Conservation (phyloP, 2,888 invertebrate species). For the Willowsia nigromaculata region DNA sequence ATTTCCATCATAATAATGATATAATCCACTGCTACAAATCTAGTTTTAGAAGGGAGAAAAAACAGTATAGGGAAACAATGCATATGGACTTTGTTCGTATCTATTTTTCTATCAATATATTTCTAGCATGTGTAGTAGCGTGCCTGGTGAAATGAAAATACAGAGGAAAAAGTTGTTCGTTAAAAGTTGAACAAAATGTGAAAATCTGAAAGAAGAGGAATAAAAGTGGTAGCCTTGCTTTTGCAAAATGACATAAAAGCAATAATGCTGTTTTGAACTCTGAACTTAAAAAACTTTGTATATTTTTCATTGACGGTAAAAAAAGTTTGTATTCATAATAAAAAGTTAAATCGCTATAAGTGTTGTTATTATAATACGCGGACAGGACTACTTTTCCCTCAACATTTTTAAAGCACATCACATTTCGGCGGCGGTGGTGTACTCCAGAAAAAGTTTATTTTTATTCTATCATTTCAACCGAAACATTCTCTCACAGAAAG, state of each 20-base stretch:
- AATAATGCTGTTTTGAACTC: constrained; percentile 60
- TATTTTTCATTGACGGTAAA: constrained; percentile 60
- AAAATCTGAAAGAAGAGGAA: neutral
- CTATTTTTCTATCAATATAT: neutral
- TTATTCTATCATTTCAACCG: constrained; percentile 76
- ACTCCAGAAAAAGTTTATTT: constrained; percentile 70
- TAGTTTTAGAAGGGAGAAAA: neutral
- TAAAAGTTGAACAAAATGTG: neutral
- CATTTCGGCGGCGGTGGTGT: constrained; percentile 32
- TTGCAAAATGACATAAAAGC: constrained; percentile 54
- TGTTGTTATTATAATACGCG: constrained; percentile 1
- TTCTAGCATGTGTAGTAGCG: neutral
- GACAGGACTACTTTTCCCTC: constrained; percentile 30
- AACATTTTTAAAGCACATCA: constrained; percentile 61
- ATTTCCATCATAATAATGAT: constrained; percentile 1
- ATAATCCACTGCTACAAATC: neutral
- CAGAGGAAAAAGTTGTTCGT: neutral
- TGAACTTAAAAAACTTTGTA: constrained; percentile 67
- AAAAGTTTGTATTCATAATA: constrained; percentile 49
- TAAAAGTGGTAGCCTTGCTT: neutral
- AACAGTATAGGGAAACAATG: neutral
- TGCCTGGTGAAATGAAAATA: neutral
- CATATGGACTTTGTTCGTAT: neutral
- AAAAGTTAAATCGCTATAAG: constrained; percentile 46
- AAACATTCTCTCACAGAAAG: constrained; percentile 76